Conservation (phyloP, 2,113 vertebrate species). For the Patagioenas fasciata region DNA sequence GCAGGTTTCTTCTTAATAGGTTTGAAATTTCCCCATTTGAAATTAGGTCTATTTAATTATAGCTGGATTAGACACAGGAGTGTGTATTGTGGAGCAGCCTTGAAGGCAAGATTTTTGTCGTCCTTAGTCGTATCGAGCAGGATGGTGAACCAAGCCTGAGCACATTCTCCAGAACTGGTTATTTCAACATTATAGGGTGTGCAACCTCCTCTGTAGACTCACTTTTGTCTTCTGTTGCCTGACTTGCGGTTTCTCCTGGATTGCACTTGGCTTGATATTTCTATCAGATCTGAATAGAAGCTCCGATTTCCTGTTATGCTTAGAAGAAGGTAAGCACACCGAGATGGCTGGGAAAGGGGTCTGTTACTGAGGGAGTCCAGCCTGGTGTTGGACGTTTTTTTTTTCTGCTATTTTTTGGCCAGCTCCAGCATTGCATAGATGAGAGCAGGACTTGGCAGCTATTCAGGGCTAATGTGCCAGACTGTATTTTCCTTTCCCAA, state of each 20-base stretch:
- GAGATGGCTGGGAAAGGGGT: background rate
- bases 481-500: conserved; percentile 64
- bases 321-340: background rate
- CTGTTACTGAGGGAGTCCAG: background rate
- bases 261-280: background rate
- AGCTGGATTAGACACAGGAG: background rate
- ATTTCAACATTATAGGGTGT: background rate
- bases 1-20: background rate
- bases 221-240: background rate
- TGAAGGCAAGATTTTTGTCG: background rate
- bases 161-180: background rate
- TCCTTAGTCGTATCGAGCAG: background rate
- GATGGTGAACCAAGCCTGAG: background rate
- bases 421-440: background rate
- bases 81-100: background rate
- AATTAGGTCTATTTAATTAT: background rate
- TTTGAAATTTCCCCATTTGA: background rate
- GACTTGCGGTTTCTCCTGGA: background rate
- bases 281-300: background rate
- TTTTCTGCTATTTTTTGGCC: background rate
- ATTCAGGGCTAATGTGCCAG: conserved; percentile 33
- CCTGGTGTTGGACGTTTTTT: background rate
- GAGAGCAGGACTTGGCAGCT: conserved; percentile 41
- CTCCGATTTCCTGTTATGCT: background rate
- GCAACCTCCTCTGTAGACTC: background rate